Evolutionary conservation across 2,888 invertebrate genomes (phyloP).

Genomic region (Nemoura dubitans): DNA sequence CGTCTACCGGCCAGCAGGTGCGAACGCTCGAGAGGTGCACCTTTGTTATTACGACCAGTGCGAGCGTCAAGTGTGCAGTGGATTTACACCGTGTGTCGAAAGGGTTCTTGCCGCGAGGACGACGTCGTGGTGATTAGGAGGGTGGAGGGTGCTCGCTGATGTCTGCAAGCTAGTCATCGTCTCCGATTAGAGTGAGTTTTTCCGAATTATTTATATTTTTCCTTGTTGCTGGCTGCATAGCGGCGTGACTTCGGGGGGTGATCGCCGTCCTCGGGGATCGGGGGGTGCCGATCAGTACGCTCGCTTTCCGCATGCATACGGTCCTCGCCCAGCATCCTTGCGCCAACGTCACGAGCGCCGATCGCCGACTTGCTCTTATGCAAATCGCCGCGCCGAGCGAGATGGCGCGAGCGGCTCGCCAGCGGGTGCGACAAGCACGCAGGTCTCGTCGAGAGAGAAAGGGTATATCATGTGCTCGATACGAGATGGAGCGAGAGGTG

Average conservation of each 20-base stretch:
- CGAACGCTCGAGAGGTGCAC: neutral
- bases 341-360: neutral
- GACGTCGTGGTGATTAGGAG: neutral
- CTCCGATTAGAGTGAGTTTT: neutral
- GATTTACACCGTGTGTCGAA: neutral
- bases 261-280: neutral
- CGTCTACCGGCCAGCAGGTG: neutral
- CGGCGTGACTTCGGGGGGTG: neutral
- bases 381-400: neutral
- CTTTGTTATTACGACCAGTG: slow-evolving; percentile 1
- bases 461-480: neutral
- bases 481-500: neutral
- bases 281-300: neutral
- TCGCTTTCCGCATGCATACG: neutral
- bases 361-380: neutral
- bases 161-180: neutral
- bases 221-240: neutral
- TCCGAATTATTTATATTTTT: neutral
- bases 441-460: neutral
- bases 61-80: neutral
- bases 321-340: neutral
- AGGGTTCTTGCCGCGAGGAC: neutral
- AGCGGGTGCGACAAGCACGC: neutral
- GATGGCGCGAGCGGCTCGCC: neutral
- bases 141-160: neutral